Evolutionary conservation across 2,797 vertebrate species (phyloP).

Genomic region (Spondyliosoma cantharus): DNA sequence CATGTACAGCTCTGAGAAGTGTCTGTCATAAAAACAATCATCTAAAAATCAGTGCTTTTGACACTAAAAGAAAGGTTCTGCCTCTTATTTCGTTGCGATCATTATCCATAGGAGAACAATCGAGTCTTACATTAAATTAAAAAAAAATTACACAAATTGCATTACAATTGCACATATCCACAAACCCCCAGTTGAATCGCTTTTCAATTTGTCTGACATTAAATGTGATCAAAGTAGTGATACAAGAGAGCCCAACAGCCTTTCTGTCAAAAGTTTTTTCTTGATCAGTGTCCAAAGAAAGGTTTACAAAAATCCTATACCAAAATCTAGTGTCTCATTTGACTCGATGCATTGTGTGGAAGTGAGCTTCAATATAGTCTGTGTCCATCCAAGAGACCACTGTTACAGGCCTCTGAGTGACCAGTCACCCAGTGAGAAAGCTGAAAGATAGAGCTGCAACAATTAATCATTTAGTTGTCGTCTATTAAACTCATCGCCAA

Average conservation of each 20-base stretch:
- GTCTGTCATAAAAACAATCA: constrained; percentile 19
- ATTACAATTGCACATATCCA: constrained; percentile 20
- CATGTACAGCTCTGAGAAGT: neutral
- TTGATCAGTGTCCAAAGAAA: neutral
- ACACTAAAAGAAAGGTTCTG: neutral
- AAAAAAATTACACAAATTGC: constrained; percentile 20
- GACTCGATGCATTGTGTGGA: constrained; percentile 16
- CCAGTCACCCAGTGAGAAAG: neutral
- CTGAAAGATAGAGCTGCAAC: neutral
- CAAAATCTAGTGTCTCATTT: constrained; percentile 3
- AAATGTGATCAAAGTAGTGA: constrained; percentile 14
- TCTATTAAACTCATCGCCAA: too few species aligned
- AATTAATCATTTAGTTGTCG: too few species aligned
- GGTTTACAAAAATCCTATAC: neutral
- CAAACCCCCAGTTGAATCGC: neutral
- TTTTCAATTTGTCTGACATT: constrained; percentile 12
- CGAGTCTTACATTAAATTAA: constrained; percentile 12
- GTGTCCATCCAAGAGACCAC: constrained; percentile 7
- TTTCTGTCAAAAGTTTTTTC: constrained; percentile 9
- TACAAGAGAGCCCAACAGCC: constrained; percentile 38
- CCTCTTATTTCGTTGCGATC: neutral
- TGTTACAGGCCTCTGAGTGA: constrained; percentile 5
- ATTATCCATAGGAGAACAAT: constrained; percentile 25
- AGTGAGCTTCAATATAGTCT: neutral
- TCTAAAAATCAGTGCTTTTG: too few species aligned